These are phyloP conservation scores for Chromobotia macracanthus DNA, from an alignment of 2,797 vertebrate genomes.

Conservation along the genomic window DNA sequence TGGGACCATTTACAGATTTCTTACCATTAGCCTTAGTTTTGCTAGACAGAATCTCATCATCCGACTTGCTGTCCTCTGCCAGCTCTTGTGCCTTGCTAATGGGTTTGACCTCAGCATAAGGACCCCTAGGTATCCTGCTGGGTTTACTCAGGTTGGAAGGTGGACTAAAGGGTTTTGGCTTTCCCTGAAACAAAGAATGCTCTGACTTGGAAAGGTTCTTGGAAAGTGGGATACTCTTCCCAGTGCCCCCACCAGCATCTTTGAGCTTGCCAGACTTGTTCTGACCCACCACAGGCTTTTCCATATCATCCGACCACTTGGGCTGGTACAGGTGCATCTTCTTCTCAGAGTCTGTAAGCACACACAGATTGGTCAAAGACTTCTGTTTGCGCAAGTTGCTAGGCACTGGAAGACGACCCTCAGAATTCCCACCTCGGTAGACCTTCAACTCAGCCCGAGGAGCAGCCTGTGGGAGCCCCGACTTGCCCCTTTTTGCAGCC, in stretches of 20 bases:
- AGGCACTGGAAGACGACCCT: slow-evolving; percentile 78
- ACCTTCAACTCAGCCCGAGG: slow-evolving; percentile 76
- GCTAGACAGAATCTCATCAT: slow-evolving; percentile 80
- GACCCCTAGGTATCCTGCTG: slow-evolving; percentile 90
- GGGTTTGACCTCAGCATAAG: slow-evolving; percentile 93
- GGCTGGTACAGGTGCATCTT: slow-evolving; percentile 91
- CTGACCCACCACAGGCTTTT: slow-evolving; percentile 71
- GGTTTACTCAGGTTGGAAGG: slow-evolving; percentile 79
- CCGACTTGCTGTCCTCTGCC: slow-evolving; percentile 74
- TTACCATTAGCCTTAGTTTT: slow-evolving; percentile 78
- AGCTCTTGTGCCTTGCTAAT: slow-evolving; percentile 87
- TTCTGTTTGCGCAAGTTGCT: slow-evolving; percentile 89
- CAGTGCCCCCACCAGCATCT: slow-evolving; percentile 63
- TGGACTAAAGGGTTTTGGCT: slow-evolving; percentile 78
- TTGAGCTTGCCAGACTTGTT: slow-evolving; percentile 73
- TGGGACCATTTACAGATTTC: slow-evolving; percentile 53
- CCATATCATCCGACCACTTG: slow-evolving; percentile 87
- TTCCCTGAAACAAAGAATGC: slow-evolving; percentile 89
- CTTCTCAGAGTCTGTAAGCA: slow-evolving; percentile 93
- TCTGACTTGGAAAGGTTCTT: slow-evolving; percentile 90
- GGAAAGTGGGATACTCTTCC: slow-evolving; percentile 78
- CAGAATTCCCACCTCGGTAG: slow-evolving; percentile 70
- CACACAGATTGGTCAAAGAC: slow-evolving; percentile 89
- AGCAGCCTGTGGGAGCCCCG: slow-evolving; percentile 74
- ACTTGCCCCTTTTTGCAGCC: slow-evolving; percentile 80